Percentiles rank a stretch among this genome's conserved stretches.
These are phyloP conservation scores for Listrodromus nycthemerus DNA, from an alignment of 2,888 invertebrate species.

Conservation along the genomic window DNA sequence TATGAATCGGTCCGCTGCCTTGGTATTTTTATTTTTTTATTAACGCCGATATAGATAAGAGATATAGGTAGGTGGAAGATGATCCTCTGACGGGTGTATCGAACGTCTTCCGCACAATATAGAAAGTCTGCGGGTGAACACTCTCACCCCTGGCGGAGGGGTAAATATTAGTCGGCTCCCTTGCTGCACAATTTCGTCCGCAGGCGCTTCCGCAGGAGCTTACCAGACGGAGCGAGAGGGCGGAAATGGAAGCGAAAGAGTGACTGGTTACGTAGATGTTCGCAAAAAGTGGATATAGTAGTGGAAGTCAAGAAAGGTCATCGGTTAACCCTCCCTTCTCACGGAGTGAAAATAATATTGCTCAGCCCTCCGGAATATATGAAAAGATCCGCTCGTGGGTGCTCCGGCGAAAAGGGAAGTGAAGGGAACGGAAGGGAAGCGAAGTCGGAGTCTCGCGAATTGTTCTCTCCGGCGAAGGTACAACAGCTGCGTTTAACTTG, in stretches of 20 bases:
- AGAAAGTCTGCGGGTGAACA: background rate
- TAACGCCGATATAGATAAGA: background rate
- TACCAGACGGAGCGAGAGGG: slow-evolving; percentile 2
- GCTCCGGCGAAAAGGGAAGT: background rate
- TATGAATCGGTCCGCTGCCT: background rate
- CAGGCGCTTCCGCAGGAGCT: slow-evolving; percentile 17
- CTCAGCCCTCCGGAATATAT: slow-evolving; percentile 15
- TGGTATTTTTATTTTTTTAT: background rate
- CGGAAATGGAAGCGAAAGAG: slow-evolving; percentile 16
- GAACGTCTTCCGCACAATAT: slow-evolving; percentile 13
- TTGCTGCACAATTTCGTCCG: slow-evolving; percentile 22
- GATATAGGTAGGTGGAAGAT: background rate
- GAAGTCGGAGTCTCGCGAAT: background rate
- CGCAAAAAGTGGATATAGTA: background rate
- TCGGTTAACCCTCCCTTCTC: slow-evolving; percentile 22
- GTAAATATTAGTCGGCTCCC: slow-evolving; percentile 38
- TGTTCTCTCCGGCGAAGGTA: background rate
- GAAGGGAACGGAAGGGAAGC: background rate
- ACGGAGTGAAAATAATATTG: slow-evolving; percentile 34
- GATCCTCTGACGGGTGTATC: slow-evolving; percentile 9
- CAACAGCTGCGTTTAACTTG: slow-evolving; percentile 13
- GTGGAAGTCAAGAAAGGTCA: slow-evolving; percentile 14
- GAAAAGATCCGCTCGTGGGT: background rate
- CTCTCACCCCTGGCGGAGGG: slow-evolving; percentile 1
- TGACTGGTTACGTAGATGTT: slow-evolving; percentile 7